Evolutionary conservation across 2,888 invertebrate species (phyloP), one percentile per base, ranked within the genome.

Genomic region (Dichetophora obliterata): DNA sequence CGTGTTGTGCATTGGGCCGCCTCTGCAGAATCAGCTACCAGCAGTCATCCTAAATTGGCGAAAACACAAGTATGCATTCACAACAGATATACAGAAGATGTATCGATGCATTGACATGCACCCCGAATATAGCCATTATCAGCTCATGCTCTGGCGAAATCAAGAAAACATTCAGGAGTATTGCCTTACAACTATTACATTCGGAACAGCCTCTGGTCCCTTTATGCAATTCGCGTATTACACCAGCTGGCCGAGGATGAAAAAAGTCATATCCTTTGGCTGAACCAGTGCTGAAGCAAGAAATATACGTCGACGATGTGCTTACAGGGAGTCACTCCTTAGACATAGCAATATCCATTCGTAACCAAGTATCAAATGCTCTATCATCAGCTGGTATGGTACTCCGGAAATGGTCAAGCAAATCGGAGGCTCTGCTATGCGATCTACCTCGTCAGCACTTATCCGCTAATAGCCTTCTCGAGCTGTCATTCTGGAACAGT

Each of bases 361-460:
- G 57, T n/a, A 48, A 57, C 57, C 24, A 72, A 37, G 24, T 54
- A 43, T 31, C 57, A 22, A 31, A 22, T 14, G 22, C 52, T 16
- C 59, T 59, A 22, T 19, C 16, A 2, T 19, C 48, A 43, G 72
- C 65, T 31, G 78, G 76, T 4, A 74, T 76, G n/a, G 19, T 74
- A 24, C 31, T 76, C 11, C 76, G 57, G 5, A 78, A 78, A 24
- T 76, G 76, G 78, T 24, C 74, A 1, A n/a, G 48, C 52, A 78
- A 76, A n/a, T 11, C 11, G 16, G 8, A 11, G 5, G 19, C 5
- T 14, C 22, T 72, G 19, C 34, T 72, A 37, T 2, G 16, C 14
- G 48, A 19, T 6, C 34, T 59, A 4, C 27, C 65, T 37, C 6
- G 37, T 37, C 37, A 37, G 16, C 52, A 19, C 34, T 9, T 24